These are phyloP conservation scores for Caretta caretta DNA, from an alignment of 2,113 vertebrate genomes.

Conservation along the genomic window DNA sequence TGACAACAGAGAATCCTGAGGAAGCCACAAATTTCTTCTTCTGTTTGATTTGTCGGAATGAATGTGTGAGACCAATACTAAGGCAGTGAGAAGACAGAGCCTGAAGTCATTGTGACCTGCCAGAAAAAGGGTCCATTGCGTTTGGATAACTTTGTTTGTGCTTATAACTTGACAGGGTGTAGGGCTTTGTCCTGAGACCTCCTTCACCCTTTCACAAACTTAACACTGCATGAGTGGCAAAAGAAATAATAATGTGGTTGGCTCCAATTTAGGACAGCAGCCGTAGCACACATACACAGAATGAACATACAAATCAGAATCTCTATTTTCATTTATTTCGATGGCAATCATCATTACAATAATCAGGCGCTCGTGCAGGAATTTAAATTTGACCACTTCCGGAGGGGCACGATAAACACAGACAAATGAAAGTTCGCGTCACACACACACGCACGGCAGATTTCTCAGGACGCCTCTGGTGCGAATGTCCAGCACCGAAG, in stretches of 20 bases:
- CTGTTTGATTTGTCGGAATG: too few species aligned
- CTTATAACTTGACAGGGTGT: background rate
- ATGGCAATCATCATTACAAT: background rate
- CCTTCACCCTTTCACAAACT: background rate
- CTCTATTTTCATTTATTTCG: background rate
- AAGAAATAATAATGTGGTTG: background rate
- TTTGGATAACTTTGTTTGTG: background rate
- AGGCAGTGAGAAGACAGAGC: too few species aligned
- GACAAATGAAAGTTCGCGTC: too few species aligned
- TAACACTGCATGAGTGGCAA: background rate
- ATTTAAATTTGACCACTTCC: too few species aligned
- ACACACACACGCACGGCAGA: too few species aligned
- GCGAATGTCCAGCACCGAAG: too few species aligned
- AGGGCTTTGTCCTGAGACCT: background rate
- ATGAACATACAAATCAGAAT: background rate
- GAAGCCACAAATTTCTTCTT: too few species aligned
- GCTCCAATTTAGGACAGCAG: background rate
- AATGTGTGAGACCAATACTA: background rate
- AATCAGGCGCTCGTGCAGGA: too few species aligned
- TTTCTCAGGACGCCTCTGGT: too few species aligned
- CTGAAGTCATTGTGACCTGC: background rate
- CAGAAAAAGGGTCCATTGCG: background rate
- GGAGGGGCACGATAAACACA: too few species aligned
- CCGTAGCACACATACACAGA: background rate
- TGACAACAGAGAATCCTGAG: too few species aligned